These are phyloP conservation scores for Nemotelus pantherinus DNA, from an alignment of 2,888 invertebrate species.

Conservation along the genomic window DNA sequence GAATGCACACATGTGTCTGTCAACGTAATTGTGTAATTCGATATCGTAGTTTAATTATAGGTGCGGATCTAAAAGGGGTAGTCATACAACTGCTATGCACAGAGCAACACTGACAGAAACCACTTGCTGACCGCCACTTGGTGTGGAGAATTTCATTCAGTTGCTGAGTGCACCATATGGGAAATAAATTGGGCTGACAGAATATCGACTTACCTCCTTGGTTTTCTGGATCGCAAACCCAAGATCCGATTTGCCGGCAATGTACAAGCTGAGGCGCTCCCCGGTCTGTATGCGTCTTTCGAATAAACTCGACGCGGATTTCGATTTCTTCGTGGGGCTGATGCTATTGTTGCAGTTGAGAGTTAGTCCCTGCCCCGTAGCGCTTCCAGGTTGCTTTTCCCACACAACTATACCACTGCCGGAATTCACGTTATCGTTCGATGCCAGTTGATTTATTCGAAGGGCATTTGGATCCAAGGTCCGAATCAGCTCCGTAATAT, in stretches of 20 bases:
- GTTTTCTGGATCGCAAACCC: not conserved
- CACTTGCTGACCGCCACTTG: too few relatives aligned
- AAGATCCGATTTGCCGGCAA: conserved; percentile 29
- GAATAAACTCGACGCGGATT: conserved; percentile 38
- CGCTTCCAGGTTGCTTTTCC: conserved; percentile 33
- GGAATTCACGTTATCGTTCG: conserved; percentile 55
- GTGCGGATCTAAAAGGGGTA: too few relatives aligned
- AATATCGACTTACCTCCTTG: conserved; percentile 19
- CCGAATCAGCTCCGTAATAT: conserved; percentile 60
- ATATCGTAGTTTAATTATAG: too few relatives aligned
- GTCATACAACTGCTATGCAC: too few relatives aligned
- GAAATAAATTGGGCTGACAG: too few relatives aligned
- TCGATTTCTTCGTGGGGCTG: not conserved
- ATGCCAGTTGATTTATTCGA: conserved; percentile 58
- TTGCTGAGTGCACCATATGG: too few relatives aligned
- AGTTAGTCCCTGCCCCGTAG: conserved; percentile 36
- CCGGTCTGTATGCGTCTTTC: conserved; percentile 46
- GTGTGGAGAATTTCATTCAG: too few relatives aligned
- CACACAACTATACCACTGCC: conserved; percentile 50
- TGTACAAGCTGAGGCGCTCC: conserved; percentile 40
- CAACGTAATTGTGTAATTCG: too few relatives aligned
- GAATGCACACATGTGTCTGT: too few relatives aligned
- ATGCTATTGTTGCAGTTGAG: conserved; percentile 20
- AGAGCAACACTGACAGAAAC: too few relatives aligned
- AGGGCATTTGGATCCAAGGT: conserved; percentile 58